Percentiles rank a stretch among this genome's conserved stretches.
phyloP scores from a whole-genome alignment of 92 coral and sea anemone genomes.

The Porites rus region DNA sequence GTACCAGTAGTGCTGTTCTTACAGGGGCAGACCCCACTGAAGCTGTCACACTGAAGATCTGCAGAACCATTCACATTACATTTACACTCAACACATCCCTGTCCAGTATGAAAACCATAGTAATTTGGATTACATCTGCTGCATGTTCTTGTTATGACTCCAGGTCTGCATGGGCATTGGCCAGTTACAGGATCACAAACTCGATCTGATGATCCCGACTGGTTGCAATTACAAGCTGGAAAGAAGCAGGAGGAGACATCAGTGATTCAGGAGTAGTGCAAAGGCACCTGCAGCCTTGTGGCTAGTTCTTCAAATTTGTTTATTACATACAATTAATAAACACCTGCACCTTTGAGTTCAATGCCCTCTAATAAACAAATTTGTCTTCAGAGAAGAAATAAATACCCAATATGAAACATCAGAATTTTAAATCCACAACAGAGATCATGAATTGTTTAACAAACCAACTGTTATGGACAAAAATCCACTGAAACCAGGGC shows the following conservation, averaged over 20 bases:
- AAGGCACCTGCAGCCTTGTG: not conserved
- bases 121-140: slow-evolving; percentile 77
- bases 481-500: no score
- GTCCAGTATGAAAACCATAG: slow-evolving; percentile 86
- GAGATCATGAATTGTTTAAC: no score
- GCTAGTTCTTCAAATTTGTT: not conserved
- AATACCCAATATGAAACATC: no score
- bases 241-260: not conserved
- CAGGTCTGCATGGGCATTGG: slow-evolving; percentile 87
- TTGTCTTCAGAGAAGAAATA: no score
- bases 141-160: slow-evolving; percentile 87
- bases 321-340: no score
- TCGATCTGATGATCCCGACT: slow-evolving; percentile 75
- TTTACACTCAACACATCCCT: slow-evolving; percentile 88
- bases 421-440: no score
- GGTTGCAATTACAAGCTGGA: slow-evolving; percentile 85
- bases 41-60: slow-evolving; percentile 77
- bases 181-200: slow-evolving; percentile 93
- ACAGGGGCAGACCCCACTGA: slow-evolving; percentile 85
- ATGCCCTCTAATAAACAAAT: no score
- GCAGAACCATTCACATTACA: slow-evolving; percentile 90
- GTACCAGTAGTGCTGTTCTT: slow-evolving; percentile 91
- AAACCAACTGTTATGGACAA: no score
- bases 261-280: no score
- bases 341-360: no score